Evolutionary conservation across 2,113 vertebrate genomes (phyloP).

Genomic region (Channa maculata): DNA sequence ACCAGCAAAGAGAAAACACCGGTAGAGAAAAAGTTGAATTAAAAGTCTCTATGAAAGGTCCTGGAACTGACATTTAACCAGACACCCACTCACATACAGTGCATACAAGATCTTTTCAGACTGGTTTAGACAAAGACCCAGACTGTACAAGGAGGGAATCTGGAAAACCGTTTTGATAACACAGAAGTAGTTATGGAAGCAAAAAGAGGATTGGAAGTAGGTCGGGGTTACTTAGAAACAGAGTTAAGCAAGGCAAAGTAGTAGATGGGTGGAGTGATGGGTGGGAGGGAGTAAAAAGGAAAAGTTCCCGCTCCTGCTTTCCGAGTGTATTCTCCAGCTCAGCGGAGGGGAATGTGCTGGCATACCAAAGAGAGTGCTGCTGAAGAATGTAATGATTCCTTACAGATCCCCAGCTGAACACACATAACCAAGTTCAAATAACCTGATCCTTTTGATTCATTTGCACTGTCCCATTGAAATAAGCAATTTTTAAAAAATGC

Average conservation of each 20-base stretch:
- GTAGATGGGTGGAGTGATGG: slow-evolving; percentile 43
- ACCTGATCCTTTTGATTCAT: no score
- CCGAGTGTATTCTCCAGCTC: slow-evolving; percentile 90
- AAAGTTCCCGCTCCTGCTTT: slow-evolving; percentile 78
- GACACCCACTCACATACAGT: not conserved
- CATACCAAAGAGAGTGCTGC: slow-evolving; percentile 85
- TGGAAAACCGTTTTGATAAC: slow-evolving; percentile 12
- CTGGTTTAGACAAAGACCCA: slow-evolving; percentile 9
- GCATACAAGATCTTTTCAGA: not conserved
- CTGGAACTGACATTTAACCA: not conserved
- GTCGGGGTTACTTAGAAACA: slow-evolving; percentile 37
- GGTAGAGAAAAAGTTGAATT: slow-evolving; percentile 5
- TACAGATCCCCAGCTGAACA: slow-evolving; percentile 80
- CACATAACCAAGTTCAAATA: no score
- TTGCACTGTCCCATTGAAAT: no score
- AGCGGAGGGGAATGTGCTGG: slow-evolving; percentile 93
- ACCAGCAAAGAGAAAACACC: not conserved
- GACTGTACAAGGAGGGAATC: slow-evolving; percentile 1
- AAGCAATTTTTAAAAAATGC: no score
- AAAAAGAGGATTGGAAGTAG: not conserved
- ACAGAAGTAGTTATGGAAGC: not conserved
- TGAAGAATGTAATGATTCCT: slow-evolving; percentile 94
- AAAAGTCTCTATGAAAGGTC: not conserved
- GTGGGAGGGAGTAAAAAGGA: slow-evolving; percentile 48
- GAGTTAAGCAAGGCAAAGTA: slow-evolving; percentile 38